Percentiles rank a stretch among this genome's conserved stretches.
Evolutionary conservation across 92 coral and sea anemone species (phyloP).

Genomic region (Porites rus): DNA sequence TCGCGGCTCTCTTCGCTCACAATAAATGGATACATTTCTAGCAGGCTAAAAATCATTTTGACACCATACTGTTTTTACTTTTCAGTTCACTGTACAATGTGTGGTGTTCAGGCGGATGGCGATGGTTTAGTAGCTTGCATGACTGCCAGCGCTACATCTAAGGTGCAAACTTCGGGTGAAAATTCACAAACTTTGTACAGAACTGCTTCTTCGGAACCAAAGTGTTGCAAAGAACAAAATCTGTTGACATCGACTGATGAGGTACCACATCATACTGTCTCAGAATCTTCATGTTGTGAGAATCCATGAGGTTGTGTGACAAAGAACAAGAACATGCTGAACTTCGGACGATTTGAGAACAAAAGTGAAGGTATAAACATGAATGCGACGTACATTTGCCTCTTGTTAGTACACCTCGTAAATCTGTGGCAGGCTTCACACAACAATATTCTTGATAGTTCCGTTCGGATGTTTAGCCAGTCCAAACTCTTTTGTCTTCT

Average conservation of each 20-base stretch:
- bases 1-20: too few species aligned
- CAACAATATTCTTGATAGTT: slow-evolving; percentile 20
- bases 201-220: not conserved
- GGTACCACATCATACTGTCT: slow-evolving; percentile 21
- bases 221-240: not conserved
- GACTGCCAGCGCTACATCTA: too few species aligned
- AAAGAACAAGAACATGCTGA: slow-evolving; percentile 14
- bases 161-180: too few species aligned
- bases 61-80: too few species aligned
- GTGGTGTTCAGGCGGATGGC: too few species aligned
- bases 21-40: too few species aligned
- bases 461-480: not conserved
- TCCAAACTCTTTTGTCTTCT: slow-evolving; percentile 18
- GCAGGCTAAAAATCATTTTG: too few species aligned
- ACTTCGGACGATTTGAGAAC: slow-evolving; percentile 7
- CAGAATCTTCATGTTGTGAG: slow-evolving; percentile 42
- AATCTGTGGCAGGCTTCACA: slow-evolving; percentile 53
- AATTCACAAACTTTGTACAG: too few species aligned
- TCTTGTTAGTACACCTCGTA: slow-evolving; percentile 24
- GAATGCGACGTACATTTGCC: slow-evolving; percentile 15
- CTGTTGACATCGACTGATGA: not conserved
- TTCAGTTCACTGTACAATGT: too few species aligned
- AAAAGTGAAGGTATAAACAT: slow-evolving; percentile 55
- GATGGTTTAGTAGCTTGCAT: too few species aligned
- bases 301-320: slow-evolving; percentile 34